Evolutionary conservation across 2,113 vertebrate species (phyloP).

Genomic region (Ptychochromis oligacanthus): DNA sequence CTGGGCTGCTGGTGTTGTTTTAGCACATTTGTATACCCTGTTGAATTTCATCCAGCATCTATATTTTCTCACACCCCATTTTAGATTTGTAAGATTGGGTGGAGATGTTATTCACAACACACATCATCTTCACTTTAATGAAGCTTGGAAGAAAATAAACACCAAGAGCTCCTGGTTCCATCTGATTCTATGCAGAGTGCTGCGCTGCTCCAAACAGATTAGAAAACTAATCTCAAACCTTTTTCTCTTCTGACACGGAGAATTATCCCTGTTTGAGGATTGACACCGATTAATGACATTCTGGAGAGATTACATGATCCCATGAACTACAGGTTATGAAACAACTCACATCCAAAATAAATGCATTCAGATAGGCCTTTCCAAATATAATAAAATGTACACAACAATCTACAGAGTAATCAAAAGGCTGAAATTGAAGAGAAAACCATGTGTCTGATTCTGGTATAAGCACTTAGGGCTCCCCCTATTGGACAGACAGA

Average conservation of each 20-base stretch:
- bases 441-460: neutral
- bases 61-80: constrained; percentile 36
- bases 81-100: constrained; percentile 38
- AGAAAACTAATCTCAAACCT: constrained; percentile 64
- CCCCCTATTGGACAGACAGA: constrained; percentile 69
- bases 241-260: constrained; percentile 55
- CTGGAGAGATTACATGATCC: constrained; percentile 57
- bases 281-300: constrained; percentile 64
- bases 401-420: constrained; percentile 37
- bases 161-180: constrained; percentile 47
- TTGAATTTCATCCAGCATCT: constrained; percentile 26
- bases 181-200: constrained; percentile 37
- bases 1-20: constrained; percentile 36
- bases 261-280: constrained; percentile 61
- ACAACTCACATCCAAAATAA: constrained; percentile 41
- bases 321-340: constrained; percentile 50
- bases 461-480: constrained; percentile 57
- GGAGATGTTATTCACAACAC: constrained; percentile 31
- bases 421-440: constrained; percentile 20
- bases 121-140: constrained; percentile 48
- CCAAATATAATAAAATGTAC: constrained; percentile 36
- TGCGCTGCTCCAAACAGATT: constrained; percentile 60
- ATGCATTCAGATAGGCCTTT: constrained; percentile 25
- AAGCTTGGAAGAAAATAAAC: constrained; percentile 24
- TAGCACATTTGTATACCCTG: constrained; percentile 41